Conservation (phyloP, 2,888 invertebrate genomes). For the Parnassius smintheus region DNA sequence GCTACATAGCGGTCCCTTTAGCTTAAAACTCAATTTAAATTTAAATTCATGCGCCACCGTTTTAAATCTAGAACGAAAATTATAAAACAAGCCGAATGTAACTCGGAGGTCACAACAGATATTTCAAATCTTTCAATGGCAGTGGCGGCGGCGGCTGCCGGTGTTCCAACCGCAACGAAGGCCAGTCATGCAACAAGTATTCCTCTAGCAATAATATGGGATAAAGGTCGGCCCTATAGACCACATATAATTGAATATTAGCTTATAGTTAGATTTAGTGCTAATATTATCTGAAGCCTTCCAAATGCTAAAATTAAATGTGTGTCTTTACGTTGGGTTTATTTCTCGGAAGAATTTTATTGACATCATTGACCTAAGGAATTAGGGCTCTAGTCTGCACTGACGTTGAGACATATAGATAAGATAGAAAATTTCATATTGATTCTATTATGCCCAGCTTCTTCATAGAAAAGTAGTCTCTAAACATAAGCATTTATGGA, state of each 20-base stretch:
- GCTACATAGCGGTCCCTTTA: too few relatives aligned
- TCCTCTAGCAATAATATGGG: constrained; percentile 75
- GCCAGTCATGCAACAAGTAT: constrained; percentile 52
- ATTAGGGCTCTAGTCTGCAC: constrained; percentile 61
- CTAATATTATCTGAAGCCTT: constrained; percentile 81
- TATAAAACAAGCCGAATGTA: too few relatives aligned
- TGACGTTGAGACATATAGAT: too few relatives aligned
- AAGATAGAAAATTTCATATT: too few relatives aligned
- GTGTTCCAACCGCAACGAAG: constrained; percentile 68
- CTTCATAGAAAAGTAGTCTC: too few relatives aligned
- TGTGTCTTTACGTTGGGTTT: constrained; percentile 71
- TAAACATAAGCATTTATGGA: too few relatives aligned
- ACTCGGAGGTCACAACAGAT: constrained; percentile 72
- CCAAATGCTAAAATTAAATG: constrained; percentile 77
- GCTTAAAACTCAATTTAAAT: too few relatives aligned
- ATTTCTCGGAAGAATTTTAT: constrained; percentile 70
- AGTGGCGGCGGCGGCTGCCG: constrained; percentile 57
- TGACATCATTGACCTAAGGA: constrained; percentile 59
- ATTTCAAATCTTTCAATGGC: constrained; percentile 80
- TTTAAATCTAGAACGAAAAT: too few relatives aligned
- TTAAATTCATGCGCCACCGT: too few relatives aligned
- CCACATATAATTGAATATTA: constrained; percentile 73
- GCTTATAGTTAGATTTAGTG: constrained; percentile 78
- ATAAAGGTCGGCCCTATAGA: constrained; percentile 75
- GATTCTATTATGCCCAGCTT: too few relatives aligned